Conservation (phyloP, 1,140 invertebrate genomes). For the Hylaeus anthracinus region DNA sequence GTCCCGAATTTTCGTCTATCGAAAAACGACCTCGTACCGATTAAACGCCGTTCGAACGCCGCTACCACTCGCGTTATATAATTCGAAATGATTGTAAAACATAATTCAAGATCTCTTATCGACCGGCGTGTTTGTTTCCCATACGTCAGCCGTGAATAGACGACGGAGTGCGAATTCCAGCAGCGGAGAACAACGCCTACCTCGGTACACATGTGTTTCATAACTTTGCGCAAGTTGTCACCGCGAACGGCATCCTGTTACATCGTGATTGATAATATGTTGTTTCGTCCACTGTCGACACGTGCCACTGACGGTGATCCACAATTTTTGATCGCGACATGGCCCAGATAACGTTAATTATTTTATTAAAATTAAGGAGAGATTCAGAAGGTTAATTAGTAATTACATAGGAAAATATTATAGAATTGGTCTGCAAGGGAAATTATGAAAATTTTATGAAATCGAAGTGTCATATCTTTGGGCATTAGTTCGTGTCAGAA, state of each 20-base stretch:
- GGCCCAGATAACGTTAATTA: too few relatives aligned
- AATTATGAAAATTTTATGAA: too few relatives aligned
- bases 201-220: slow-evolving; percentile 61
- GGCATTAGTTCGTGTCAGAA: too few relatives aligned
- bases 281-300: slow-evolving; percentile 42
- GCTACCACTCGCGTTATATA: slow-evolving; percentile 19
- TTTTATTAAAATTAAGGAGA: too few relatives aligned
- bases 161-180: slow-evolving; percentile 47
- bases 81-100: not conserved
- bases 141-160: slow-evolving; percentile 27
- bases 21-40: not conserved
- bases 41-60: not conserved
- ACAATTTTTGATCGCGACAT: too few relatives aligned
- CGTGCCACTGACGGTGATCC: not conserved
- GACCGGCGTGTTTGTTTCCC: slow-evolving; percentile 31
- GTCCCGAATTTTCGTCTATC: too few relatives aligned
- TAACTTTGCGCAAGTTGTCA: slow-evolving; percentile 63
- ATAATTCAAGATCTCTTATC: slow-evolving; percentile 27
- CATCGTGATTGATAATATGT: slow-evolving; percentile 56
- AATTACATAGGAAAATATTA: too few relatives aligned
- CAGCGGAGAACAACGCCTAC: slow-evolving; percentile 53
- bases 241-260: slow-evolving; percentile 58
- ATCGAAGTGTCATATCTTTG: too few relatives aligned
- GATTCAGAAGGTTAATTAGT: too few relatives aligned
- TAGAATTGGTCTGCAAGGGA: too few relatives aligned